phyloP scores from a whole-genome alignment of 1,140 invertebrate species.

The Periplaneta americana region DNA sequence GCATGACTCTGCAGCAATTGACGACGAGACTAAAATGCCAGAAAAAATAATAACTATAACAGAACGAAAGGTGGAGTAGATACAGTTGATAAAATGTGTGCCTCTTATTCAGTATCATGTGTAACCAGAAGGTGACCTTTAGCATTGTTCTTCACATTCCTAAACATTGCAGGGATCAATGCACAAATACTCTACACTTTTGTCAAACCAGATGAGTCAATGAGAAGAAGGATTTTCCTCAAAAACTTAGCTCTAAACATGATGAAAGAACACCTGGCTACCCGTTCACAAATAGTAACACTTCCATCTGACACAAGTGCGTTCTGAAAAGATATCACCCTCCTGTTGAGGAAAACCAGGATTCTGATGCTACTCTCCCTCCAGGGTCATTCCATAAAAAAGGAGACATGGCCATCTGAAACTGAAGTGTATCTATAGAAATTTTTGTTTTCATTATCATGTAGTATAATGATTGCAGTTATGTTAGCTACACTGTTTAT shows the following conservation, averaged over 20 bases:
- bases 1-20: slow-evolving; percentile 26
- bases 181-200: too few species aligned
- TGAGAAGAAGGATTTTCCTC: not conserved
- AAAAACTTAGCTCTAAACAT: not conserved
- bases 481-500: too few species aligned
- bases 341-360: not conserved
- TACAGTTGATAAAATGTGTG: slow-evolving; percentile 35
- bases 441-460: too few species aligned
- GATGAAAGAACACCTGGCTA: not conserved
- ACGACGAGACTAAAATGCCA: slow-evolving; percentile 31
- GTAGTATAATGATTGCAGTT: too few species aligned
- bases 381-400: too few species aligned
- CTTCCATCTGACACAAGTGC: not conserved
- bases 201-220: not conserved
- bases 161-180: not conserved
- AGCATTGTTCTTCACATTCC: not conserved
- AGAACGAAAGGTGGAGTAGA: slow-evolving; percentile 38
- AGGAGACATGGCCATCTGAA: too few species aligned
- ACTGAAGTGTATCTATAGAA: too few species aligned
- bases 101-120: slow-evolving; percentile 31
- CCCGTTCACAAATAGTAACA: not conserved
- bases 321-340: too few species aligned
- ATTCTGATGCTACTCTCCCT: not conserved
- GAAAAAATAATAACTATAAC: slow-evolving; percentile 38
- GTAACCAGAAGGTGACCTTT: slow-evolving; percentile 33